Evolutionary conservation across 2,888 invertebrate genomes (phyloP), one percentile per base, ranked within the genome.

Genomic region (Erebia ligea): DNA sequence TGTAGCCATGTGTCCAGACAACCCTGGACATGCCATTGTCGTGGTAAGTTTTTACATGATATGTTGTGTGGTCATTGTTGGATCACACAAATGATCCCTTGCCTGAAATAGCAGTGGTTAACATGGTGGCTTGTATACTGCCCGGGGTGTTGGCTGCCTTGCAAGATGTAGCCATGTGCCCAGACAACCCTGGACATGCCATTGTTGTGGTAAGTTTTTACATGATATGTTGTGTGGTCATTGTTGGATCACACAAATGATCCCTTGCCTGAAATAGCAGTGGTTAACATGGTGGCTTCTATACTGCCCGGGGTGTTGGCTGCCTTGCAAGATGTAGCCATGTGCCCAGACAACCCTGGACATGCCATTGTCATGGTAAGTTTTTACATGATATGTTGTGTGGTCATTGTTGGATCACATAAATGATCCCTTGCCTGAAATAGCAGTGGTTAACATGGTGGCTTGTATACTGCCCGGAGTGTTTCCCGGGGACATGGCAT

Each of bases 401-500:
- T 42, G n/a, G 10, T 70, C 67, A 11, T 48, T n/a, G 45, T 45
- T 13, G 13, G 3, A 92, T 61, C 94, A 95, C 78, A 84, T 90
- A 19, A 78, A 84, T n/a, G 95, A 96, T 80, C 69, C 76, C 0
- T 69, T 77, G 0, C 71, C 89, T 4, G 91, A 89, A 72, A 69
- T 77, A 1, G 86, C 92, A 74, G 91, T 94, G 4, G 94, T 95
- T 8, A 94, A 95, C 76, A 88, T 95, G 80, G 86, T 95, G 56
- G 93, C 95, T 80, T 89, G 94, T 79, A 95, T 95, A 76, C 82
- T 96, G 72, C 96, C 96, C 1, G 96, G 96, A 0, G 91, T 96
- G 69, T 84, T 94, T 9, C 10, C 45, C 10, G 19, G 92, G 95
- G 95, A 8, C 95, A 96, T 81, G 93, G 93, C 79, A 82, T 96